Evolutionary conservation across 2,888 invertebrate genomes (phyloP).

Genomic region (Drosophila nr. perissopoda): DNA sequence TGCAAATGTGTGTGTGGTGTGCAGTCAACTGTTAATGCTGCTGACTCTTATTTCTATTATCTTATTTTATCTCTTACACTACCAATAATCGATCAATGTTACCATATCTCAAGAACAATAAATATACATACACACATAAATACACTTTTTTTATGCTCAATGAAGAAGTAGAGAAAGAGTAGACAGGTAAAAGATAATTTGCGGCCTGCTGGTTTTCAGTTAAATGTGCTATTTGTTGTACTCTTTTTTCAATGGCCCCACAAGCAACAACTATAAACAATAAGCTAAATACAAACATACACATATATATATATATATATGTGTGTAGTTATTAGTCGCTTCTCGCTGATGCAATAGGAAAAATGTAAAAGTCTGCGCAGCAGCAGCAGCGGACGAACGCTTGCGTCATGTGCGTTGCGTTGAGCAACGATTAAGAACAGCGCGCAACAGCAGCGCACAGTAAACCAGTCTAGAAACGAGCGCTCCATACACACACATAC

Average conservation of each 20-base stretch:
- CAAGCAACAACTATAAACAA: constrained; percentile 40
- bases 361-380: constrained; percentile 74
- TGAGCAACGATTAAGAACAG: constrained; percentile 55
- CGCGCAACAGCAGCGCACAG: constrained; percentile 50
- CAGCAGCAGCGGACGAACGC: constrained; percentile 47
- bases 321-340: constrained; percentile 8
- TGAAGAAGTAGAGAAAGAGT: constrained; percentile 18
- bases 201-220: constrained; percentile 35
- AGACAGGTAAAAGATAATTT: constrained; percentile 42
- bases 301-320: background rate
- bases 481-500: constrained; percentile 48
- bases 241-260: constrained; percentile 55
- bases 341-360: constrained; percentile 71
- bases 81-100: constrained; percentile 12
- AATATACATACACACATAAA: background rate
- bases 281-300: constrained; percentile 6
- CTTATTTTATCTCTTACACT: background rate
- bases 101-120: constrained; percentile 11
- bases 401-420: constrained; percentile 80
- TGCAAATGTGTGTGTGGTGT: constrained; percentile 3
- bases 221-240: constrained; percentile 43
- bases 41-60: background rate
- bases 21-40: constrained; percentile 1
- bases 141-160: background rate
- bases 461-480: constrained; percentile 74